A percentile compares a stretch with the other conserved stretches of the same genome.
Evolutionary conservation across 2,888 invertebrate species (phyloP).

Genomic region (Selenia dentaria): DNA sequence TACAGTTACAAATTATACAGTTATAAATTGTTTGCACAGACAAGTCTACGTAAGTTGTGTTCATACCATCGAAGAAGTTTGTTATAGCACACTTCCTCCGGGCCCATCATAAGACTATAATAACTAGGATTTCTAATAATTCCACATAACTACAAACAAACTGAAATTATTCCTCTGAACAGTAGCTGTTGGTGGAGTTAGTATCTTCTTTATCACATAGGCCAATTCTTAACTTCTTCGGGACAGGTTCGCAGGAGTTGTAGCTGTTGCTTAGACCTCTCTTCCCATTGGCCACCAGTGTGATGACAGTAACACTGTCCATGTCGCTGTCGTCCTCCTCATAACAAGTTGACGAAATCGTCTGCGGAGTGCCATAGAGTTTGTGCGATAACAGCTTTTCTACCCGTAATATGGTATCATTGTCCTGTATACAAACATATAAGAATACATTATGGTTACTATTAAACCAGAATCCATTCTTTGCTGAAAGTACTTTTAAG

Average conservation of each 20-base stretch:
- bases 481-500: too few species aligned
- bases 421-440: slow-evolving; percentile 56
- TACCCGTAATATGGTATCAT: slow-evolving; percentile 63
- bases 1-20: too few species aligned
- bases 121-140: too few species aligned
- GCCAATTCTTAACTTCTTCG: slow-evolving; percentile 60
- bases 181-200: slow-evolving; percentile 59
- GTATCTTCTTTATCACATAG: slow-evolving; percentile 53
- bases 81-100: too few species aligned
- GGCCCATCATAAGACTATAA: too few species aligned
- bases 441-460: too few species aligned
- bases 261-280: slow-evolving; percentile 58
- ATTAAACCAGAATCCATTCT: too few species aligned
- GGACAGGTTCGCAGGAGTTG: slow-evolving; percentile 62
- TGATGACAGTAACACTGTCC: slow-evolving; percentile 50
- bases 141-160: too few species aligned
- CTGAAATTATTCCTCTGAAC: slow-evolving; percentile 46
- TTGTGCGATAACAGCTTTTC: slow-evolving; percentile 59
- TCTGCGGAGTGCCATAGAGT: slow-evolving; percentile 44
- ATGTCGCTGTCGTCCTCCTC: slow-evolving; percentile 52
- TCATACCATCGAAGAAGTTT: too few species aligned
- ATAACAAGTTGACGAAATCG: slow-evolving; percentile 44
- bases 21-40: too few species aligned
- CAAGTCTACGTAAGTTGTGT: too few species aligned
- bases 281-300: slow-evolving; percentile 54